Evolutionary conservation across 2,888 invertebrate genomes (phyloP), one percentile per base, ranked within the genome.

Genomic region (Orthosia cruda): DNA sequence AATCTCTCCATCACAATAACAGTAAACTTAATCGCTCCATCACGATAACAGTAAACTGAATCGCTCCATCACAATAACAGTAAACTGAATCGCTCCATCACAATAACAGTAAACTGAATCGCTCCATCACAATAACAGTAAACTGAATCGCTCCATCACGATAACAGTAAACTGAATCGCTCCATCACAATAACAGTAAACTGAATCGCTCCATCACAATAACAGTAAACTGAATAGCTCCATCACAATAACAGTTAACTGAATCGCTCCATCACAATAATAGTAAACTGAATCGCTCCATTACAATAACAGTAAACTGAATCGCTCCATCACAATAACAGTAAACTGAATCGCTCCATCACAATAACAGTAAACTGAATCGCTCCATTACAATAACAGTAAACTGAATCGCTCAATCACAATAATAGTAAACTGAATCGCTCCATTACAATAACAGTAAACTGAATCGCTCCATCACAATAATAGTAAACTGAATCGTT

Each of bases 271-370:
- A 80, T 26, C 26, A 26, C 26, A 26, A 26, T 26, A 26, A n/a
- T n/a, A n/a, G n/a, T n/a, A n/a, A n/a, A n/a, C n/a, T n/a, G n/a
- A n/a, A n/a, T n/a, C n/a, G n/a, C n/a, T n/a, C n/a, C n/a, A n/a
- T n/a, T n/a, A n/a, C n/a, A 57, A 69, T 58, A 78, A 79, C 73
- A 54, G 54, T 59, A 32, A 55, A 57, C 23, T 49, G 3, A 50
- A 15, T 58, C 71, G 20, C 80, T 64, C 81, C 70, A 80, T 26
- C 26, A 26, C 26, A 57, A 69, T 58, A 78, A 79, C 73, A 54
- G 54, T 59, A 32, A 55, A 57, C 23, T 49, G 3, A 50, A 15
- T 58, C 71, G 20, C 80, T 64, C 81, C 70, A 80, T 26, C 26
- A 26, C 26, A 26, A 26, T 26, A 26, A n/a, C n/a, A n/a, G n/a